A percentile compares a stretch with the other conserved stretches of the same genome.
phyloP scores from a whole-genome alignment of 2,797 vertebrate genomes.

The Aythya fuligula region DNA sequence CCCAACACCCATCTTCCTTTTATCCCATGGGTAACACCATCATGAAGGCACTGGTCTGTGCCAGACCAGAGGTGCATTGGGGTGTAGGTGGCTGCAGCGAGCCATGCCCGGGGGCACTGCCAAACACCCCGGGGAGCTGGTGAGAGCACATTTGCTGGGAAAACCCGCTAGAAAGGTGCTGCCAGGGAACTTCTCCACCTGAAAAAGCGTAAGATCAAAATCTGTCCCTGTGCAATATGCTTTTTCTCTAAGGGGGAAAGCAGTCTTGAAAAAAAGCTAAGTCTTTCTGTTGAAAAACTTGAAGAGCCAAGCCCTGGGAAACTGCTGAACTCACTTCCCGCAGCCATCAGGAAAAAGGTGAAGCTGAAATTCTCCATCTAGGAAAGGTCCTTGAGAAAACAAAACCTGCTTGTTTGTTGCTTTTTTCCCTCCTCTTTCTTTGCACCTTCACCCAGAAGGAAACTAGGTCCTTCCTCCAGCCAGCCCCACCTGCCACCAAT shows the following conservation, averaged over 20 bases:
- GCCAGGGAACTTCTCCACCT: background rate
- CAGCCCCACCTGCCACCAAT: background rate
- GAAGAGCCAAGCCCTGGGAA: slow-evolving; percentile 9
- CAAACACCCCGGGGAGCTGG: background rate
- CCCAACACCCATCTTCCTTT: background rate
- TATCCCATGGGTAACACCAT: rapidly evolving
- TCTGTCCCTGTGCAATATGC: background rate
- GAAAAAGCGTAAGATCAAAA: slow-evolving; percentile 44
- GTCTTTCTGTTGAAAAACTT: slow-evolving; percentile 11
- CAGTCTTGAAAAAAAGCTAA: background rate
- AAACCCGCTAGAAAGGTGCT: background rate
- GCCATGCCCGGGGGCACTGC: rapidly evolving
- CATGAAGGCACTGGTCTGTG: background rate
- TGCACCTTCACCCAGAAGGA: background rate
- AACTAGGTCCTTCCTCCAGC: background rate
- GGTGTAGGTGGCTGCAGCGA: background rate
- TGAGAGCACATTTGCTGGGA: background rate
- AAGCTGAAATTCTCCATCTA: slow-evolving; percentile 17
- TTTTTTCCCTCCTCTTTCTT: background rate
- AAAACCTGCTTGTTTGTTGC: background rate
- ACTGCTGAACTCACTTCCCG: background rate
- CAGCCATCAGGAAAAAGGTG: slow-evolving; percentile 14
- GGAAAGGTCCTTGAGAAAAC: background rate
- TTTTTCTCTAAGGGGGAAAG: slow-evolving; percentile 29
- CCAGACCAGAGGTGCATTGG: background rate